Conservation (phyloP, 2,888 invertebrate species). For the Hydroisotoma schaefferi region DNA sequence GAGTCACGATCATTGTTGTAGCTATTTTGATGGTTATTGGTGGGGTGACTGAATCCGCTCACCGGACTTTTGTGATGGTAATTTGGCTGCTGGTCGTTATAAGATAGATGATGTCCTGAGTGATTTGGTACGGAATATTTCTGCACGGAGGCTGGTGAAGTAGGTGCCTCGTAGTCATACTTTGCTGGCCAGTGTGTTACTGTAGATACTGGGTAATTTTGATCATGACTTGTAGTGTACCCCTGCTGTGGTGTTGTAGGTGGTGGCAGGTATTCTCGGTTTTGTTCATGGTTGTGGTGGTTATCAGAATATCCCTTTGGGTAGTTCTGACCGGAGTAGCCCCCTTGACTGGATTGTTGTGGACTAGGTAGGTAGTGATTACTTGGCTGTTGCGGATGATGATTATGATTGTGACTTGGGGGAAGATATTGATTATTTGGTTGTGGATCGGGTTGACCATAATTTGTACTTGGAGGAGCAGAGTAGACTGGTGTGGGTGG, state of each 20-base stretch:
- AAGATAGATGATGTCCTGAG: background rate
- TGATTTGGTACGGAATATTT: background rate
- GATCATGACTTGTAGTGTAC: background rate
- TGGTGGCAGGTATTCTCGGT: conserved; percentile 16
- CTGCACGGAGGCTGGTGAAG: background rate
- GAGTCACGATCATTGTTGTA: background rate
- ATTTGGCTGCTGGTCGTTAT: background rate
- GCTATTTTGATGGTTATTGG: background rate
- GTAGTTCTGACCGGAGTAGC: background rate
- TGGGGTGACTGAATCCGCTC: background rate
- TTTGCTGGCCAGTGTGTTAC: conserved; percentile 21
- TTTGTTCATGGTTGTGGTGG: background rate
- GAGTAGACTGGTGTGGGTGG: conserved; percentile 6
- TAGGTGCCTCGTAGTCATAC: conserved; percentile 23
- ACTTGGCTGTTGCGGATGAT: conserved; percentile 23
- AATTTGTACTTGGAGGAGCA: background rate
- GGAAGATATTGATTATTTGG: conserved; percentile 17
- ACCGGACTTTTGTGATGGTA: background rate
- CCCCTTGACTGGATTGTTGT: conserved; percentile 1
- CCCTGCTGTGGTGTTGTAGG: background rate
- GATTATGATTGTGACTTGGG: conserved; percentile 12
- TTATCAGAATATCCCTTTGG: background rate
- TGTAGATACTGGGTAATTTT: background rate
- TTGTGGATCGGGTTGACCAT: conserved; percentile 6
- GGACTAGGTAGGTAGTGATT: conserved; percentile 14